phyloP scores from a whole-genome alignment of 2,797 vertebrate species.

The Scolopax bukidnonensis region DNA sequence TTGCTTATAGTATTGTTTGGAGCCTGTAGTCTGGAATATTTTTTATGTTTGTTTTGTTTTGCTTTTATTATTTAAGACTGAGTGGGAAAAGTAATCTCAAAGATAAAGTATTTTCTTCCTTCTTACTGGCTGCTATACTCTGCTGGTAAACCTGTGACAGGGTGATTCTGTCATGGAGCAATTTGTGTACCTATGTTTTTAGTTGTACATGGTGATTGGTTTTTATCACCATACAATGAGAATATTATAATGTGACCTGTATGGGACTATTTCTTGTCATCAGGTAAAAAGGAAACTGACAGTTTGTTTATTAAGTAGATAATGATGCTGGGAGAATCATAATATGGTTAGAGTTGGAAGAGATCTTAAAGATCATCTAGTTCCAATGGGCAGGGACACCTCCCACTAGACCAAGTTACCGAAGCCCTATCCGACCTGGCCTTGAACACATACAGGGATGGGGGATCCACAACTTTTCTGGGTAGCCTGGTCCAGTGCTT shows the following conservation, averaged over 20 bases:
- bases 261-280: not conserved
- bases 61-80: not conserved
- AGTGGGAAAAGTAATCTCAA: not conserved
- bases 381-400: not conserved
- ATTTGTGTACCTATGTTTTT: not conserved
- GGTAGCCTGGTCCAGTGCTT: not conserved
- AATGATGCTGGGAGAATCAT: not conserved
- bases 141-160: not conserved
- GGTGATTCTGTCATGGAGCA: not conserved
- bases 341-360: not conserved
- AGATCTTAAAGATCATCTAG: not conserved
- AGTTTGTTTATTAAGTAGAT: not conserved
- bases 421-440: not conserved
- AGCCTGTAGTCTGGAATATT: not conserved
- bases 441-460: not conserved
- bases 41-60: not conserved
- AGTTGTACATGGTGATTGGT: not conserved
- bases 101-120: not conserved
- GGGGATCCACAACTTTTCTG: not conserved
- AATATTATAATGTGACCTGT: not conserved
- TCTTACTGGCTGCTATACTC: not conserved
- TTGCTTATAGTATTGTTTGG: not conserved
- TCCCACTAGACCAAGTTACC: not conserved
- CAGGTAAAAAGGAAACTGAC: not conserved
- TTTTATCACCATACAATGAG: not conserved